Evolutionary conservation across 2,888 invertebrate genomes (phyloP).

Genomic region (Prosapia bicincta): DNA sequence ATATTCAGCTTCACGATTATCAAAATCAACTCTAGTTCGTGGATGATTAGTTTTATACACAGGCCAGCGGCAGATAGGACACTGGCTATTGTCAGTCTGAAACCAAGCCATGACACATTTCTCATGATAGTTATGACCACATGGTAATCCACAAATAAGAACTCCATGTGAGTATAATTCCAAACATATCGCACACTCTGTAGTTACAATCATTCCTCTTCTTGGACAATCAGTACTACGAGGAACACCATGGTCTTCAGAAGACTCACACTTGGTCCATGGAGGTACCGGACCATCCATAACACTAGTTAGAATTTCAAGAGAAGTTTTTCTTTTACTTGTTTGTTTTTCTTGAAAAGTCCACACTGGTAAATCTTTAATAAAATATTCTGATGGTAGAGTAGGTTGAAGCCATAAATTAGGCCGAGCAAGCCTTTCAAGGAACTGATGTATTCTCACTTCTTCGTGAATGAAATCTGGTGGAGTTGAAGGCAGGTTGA

Average conservation of each 20-base stretch:
- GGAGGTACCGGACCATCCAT: conserved; percentile 31
- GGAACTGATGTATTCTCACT: conserved; percentile 44
- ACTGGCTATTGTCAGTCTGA: conserved; percentile 50
- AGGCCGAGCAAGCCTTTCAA: conserved; percentile 48
- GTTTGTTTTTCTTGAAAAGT: conserved; percentile 33
- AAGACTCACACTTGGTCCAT: not conserved
- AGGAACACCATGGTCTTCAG: not conserved
- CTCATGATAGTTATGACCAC: conserved; percentile 52
- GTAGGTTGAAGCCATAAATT: conserved; percentile 48
- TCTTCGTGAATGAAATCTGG: conserved; percentile 42
- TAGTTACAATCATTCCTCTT: conserved; percentile 43
- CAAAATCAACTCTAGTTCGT: not conserved
- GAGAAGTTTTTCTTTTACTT: not conserved
- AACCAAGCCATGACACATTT: conserved; percentile 52
- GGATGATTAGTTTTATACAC: conserved; percentile 44
- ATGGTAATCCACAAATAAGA: conserved; percentile 50
- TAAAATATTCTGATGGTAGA: conserved; percentile 48
- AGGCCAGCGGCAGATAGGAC: conserved; percentile 54
- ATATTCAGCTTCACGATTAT: not conserved
- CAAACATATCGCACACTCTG: conserved; percentile 50
- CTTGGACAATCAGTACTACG: not conserved
- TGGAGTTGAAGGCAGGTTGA: conserved; percentile 39
- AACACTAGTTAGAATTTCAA: conserved; percentile 4
- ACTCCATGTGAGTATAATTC: conserved; percentile 46
- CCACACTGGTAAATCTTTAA: conserved; percentile 50